Evolutionary conservation across 2,113 vertebrate species (phyloP), one percentile per base, ranked within the genome.

Genomic region (Poeciliopsis retropinna): DNA sequence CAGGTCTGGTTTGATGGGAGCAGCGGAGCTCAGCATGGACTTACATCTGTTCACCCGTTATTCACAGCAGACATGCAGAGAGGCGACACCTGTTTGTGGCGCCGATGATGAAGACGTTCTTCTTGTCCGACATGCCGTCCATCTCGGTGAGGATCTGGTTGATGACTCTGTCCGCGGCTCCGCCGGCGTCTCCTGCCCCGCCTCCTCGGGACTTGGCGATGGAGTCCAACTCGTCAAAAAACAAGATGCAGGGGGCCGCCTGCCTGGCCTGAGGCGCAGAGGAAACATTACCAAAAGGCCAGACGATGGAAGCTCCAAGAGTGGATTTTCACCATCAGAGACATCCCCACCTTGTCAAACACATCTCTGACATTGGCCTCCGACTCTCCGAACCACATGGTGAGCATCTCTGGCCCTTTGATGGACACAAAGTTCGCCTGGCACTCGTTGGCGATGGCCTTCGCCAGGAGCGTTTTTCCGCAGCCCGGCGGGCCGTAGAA

Each of bases 331-430:
- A 57, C 10, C 27, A 11, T 5, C 3, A 19, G 8, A 27, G 60
- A 19, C 51, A 5, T 32, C 92, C 84, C 84, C 57, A 98, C 97
- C 96, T 98, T 99, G 91, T 99, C 97, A 86, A 99, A 99, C 84
- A 98, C 97, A 85, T 99, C 97, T 0, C 97, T 95, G 85, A 99
- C 97, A 0, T 99, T 99, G 66, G 97, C 97, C 87, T 99, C 97
- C 12, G 97, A 99, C 80, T 99, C 97, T 27, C 97, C 97, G 89
- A 99, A 99, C 97, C 97, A 99, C 97, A 99, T 99, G 61, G 97
- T 98, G 63, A 99, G 97, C 84, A 98, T 91, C 72, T 99, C 97
- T 0, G 97, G 97, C 28, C 97, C 97, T 91, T 99, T 99, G 86
- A 99, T 99, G 62, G 97, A 99, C 86, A 99, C 96, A 92, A 99